Evolutionary conservation across 2,113 vertebrate species (phyloP), one percentile per base, ranked within the genome.

Genomic region (Mixornis gularis): DNA sequence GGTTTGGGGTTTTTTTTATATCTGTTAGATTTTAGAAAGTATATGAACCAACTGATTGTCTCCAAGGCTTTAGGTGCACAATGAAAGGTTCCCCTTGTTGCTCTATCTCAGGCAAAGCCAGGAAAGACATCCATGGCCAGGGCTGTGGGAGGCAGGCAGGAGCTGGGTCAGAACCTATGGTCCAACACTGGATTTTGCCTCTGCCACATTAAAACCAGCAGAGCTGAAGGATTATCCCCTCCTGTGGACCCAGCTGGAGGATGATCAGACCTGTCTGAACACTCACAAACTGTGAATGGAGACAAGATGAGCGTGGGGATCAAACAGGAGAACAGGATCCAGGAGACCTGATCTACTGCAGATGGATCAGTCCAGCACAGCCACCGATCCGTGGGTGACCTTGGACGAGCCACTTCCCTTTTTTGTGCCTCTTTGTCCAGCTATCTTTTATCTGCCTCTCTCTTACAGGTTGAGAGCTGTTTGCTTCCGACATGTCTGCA

Each of bases 391-490:
- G 0, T 32, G 92, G 5, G 4, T 82, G 89, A 89, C 91, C 92
- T 87, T 80, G 92, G 59, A 79, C 2, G 3, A 94, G 87, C 60
- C 71, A 69, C 52, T 80, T 87, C 87, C 89, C 92, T 73, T 65
- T 86, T 87, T 63, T 40, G 87, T 78, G 95, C 94, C 94, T 89
- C 95, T 91, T 89, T 91, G 89, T 65, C 92, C 91, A 92, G 55
- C 87, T 18, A 15, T 73, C 91, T 73, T 94, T 87, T 82, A 92
- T 87, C 95, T 87, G 87, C 79, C 81, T 79, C 89, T 85, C 89
- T 91, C 84, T 46, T 44, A 64, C 44, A 95, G 84, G 87, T 87
- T 85, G 76, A 53, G 74, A 94, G 87, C 85, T 89, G 81, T 93
- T 95, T 82, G 72, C 85, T 92, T 92, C 91, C 41, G 7, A 92